Conservation (phyloP, 2,888 invertebrate species). For the Deilephila porcellus region DNA sequence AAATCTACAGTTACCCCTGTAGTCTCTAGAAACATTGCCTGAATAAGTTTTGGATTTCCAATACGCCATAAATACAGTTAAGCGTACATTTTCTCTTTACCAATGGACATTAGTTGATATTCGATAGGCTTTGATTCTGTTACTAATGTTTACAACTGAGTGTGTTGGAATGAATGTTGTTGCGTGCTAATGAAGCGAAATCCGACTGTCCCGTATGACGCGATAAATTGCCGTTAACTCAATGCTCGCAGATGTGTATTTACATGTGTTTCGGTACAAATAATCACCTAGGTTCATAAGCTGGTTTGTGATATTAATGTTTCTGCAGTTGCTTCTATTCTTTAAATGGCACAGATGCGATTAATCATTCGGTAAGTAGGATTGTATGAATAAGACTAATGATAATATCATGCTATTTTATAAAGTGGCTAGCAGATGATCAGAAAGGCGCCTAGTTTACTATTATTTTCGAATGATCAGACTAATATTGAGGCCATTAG, state of each 20-base stretch:
- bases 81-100: constrained; percentile 29
- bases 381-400: too few relatives aligned
- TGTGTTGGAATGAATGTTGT: constrained; percentile 52
- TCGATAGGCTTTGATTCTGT: constrained; percentile 23
- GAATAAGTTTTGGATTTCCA: constrained; percentile 21
- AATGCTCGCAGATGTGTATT: constrained; percentile 4
- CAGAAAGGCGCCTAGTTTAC: too few relatives aligned
- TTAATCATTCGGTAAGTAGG: too few relatives aligned
- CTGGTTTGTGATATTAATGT: background rate
- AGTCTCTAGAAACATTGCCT: background rate
- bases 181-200: constrained; percentile 69
- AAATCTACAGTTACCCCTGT: background rate
- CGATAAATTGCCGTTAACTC: constrained; percentile 20
- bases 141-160: constrained; percentile 20
- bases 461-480: too few relatives aligned
- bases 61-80: constrained; percentile 5
- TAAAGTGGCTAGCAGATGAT: too few relatives aligned
- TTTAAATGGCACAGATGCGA: background rate
- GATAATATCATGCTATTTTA: too few relatives aligned
- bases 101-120: constrained; percentile 47
- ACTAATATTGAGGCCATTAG: too few relatives aligned
- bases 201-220: constrained; percentile 42
- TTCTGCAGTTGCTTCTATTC: background rate
- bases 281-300: background rate
- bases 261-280: constrained; percentile 5